Conservation (phyloP, 1,140 invertebrate species). For the Phocides pigmalion region DNA sequence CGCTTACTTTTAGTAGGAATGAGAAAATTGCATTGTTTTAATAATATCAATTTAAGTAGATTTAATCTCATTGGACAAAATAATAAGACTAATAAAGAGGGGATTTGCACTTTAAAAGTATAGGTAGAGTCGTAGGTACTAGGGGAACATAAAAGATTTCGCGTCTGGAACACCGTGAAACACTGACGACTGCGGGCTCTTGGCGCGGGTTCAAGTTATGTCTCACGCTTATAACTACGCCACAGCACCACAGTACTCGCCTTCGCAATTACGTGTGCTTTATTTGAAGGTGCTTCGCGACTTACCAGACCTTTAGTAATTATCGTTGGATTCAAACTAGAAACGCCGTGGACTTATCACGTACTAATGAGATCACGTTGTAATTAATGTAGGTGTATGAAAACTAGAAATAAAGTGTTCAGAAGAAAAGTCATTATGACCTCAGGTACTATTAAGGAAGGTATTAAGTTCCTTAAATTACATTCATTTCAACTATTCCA, state of each 20-base stretch:
- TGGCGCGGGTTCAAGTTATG: slow-evolving; percentile 4
- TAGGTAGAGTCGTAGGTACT: neutral
- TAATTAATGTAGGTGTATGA: neutral
- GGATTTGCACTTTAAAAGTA: too few species aligned
- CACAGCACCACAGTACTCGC: neutral
- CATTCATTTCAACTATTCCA: neutral
- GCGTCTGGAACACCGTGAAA: neutral
- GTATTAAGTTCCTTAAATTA: neutral
- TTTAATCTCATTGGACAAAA: too few species aligned
- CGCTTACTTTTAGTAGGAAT: too few species aligned
- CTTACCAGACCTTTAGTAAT: slow-evolving; percentile 6
- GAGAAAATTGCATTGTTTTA: too few species aligned
- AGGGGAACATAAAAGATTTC: neutral
- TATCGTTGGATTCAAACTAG: neutral
- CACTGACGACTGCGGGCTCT: neutral
- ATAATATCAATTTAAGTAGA: too few species aligned
- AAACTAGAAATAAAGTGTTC: neutral
- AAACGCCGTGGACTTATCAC: neutral
- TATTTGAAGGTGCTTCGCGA: slow-evolving; percentile 4
- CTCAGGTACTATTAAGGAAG: too few species aligned
- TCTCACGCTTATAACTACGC: slow-evolving; percentile 11
- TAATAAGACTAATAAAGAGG: too few species aligned
- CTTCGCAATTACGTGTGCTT: slow-evolving; percentile 7
- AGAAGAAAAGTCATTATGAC: neutral
- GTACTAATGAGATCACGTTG: slow-evolving; percentile 1